Percentiles rank a stretch among this genome's conserved stretches.
Conservation (phyloP, 2,888 invertebrate species). For the Yponomeuta malinellus region DNA sequence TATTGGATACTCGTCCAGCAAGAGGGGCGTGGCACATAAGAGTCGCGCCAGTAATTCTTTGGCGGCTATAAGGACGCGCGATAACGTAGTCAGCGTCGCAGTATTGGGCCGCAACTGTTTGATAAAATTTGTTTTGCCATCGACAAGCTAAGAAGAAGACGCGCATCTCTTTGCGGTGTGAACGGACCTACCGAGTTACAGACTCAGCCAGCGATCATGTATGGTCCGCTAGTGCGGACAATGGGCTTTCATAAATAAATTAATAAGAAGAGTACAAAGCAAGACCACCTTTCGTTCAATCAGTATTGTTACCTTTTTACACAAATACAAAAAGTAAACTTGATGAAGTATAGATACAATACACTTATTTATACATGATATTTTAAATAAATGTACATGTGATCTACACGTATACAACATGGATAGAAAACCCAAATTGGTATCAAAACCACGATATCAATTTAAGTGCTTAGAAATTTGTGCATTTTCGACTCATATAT, state of each 20-base stretch:
- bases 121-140: too few species aligned
- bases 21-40: too few species aligned
- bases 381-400: conserved; percentile 29
- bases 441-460: conserved; percentile 49
- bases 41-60: too few species aligned
- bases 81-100: too few species aligned
- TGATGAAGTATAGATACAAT: conserved; percentile 38
- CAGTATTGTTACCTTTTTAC: conserved; percentile 31
- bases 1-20: too few species aligned
- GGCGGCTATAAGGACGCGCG: too few species aligned
- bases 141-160: too few species aligned
- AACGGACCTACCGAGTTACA: too few species aligned
- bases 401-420: conserved; percentile 55
- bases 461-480: conserved; percentile 57
- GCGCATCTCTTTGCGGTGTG: too few species aligned
- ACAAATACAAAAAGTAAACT: conserved; percentile 46
- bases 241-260: neutral
- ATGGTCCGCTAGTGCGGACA: too few species aligned
- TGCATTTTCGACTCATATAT: conserved; percentile 48
- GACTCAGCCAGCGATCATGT: too few species aligned
- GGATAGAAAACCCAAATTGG: conserved; percentile 34
- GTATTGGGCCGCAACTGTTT: too few species aligned
- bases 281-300: conserved; percentile 47
- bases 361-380: conserved; percentile 24
- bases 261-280: conserved; percentile 26